These are phyloP conservation scores for Synergus laeviventris DNA, from an alignment of 2,888 invertebrate species.

Conservation along the genomic window DNA sequence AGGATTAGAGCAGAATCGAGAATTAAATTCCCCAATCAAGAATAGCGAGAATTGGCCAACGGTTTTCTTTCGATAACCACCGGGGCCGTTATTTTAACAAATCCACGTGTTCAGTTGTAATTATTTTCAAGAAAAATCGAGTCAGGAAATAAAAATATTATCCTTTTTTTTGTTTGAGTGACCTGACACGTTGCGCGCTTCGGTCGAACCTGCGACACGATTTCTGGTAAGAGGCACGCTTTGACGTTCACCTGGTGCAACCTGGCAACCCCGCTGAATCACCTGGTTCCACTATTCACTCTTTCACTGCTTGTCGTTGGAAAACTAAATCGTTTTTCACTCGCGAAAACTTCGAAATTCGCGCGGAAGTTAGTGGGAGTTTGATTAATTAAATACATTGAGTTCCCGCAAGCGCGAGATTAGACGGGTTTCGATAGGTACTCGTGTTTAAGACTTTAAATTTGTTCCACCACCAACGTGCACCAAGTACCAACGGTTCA, in stretches of 20 bases:
- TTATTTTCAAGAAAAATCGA: not conserved
- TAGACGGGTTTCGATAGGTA: not conserved
- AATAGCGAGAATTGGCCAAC: not conserved
- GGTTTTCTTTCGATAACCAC: not conserved
- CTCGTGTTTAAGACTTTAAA: not conserved
- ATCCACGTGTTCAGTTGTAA: not conserved
- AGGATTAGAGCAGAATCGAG: not conserved
- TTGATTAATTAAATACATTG: not conserved
- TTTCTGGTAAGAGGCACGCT: constrained; percentile 31
- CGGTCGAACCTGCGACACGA: not conserved
- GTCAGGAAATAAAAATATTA: not conserved
- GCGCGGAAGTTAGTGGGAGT: not conserved
- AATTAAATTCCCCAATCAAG: not conserved
- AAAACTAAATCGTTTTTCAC: not conserved
- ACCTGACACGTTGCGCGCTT: constrained; percentile 21
- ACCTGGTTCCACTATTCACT: constrained; percentile 11
- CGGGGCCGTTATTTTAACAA: not conserved
- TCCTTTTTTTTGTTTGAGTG: not conserved
- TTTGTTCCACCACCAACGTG: constrained; percentile 17
- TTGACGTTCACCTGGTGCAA: constrained; percentile 37
- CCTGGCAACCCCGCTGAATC: constrained; percentile 38
- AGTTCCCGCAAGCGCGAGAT: constrained; percentile 7
- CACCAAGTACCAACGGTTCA: too few species aligned
- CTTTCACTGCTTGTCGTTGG: not conserved
- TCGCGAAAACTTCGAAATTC: not conserved